phyloP scores from a whole-genome alignment of 2,113 vertebrate genomes.

The Gobio gobio region DNA sequence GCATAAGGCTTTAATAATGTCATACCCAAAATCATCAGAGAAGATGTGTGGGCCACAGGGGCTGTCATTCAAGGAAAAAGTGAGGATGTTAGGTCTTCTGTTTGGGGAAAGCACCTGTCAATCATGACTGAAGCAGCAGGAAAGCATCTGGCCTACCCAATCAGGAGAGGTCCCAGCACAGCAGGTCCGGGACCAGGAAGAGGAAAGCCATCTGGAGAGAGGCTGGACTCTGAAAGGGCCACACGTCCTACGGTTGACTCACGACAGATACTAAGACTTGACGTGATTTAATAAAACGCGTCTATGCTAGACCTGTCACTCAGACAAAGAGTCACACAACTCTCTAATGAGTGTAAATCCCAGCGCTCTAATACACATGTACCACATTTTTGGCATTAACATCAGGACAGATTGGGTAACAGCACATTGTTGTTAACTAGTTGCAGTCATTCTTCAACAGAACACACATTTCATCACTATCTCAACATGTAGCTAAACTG shows the following conservation, averaged over 20 bases:
- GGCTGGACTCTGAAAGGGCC: slow-evolving; percentile 66
- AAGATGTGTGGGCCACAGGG: slow-evolving; percentile 60
- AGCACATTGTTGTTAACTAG: slow-evolving; percentile 1
- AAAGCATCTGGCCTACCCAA: slow-evolving; percentile 71
- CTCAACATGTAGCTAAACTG: slow-evolving; percentile 15
- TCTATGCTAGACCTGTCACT: slow-evolving; percentile 71
- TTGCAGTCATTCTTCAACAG: slow-evolving; percentile 47
- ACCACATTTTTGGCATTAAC: slow-evolving; percentile 59
- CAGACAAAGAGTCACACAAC: slow-evolving; percentile 69
- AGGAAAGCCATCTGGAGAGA: slow-evolving; percentile 76
- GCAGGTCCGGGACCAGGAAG: slow-evolving; percentile 75
- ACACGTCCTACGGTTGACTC: slow-evolving; percentile 67
- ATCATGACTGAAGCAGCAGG: slow-evolving; percentile 63
- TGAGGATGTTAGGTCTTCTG: slow-evolving; percentile 63
- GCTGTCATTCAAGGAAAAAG: slow-evolving; percentile 69
- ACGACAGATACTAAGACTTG: slow-evolving; percentile 60
- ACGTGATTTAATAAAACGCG: slow-evolving; percentile 65
- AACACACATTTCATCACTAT: neutral
- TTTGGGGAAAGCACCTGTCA: slow-evolving; percentile 76
- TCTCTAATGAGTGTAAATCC: slow-evolving; percentile 57
- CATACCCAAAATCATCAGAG: slow-evolving; percentile 67
- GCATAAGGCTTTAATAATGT: slow-evolving; percentile 69
- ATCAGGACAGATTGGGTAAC: slow-evolving; percentile 55
- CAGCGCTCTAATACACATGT: slow-evolving; percentile 30
- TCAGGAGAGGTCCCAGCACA: slow-evolving; percentile 73